Evolutionary conservation across 2,888 invertebrate genomes (phyloP).

Genomic region (Scaeva pyrastri): DNA sequence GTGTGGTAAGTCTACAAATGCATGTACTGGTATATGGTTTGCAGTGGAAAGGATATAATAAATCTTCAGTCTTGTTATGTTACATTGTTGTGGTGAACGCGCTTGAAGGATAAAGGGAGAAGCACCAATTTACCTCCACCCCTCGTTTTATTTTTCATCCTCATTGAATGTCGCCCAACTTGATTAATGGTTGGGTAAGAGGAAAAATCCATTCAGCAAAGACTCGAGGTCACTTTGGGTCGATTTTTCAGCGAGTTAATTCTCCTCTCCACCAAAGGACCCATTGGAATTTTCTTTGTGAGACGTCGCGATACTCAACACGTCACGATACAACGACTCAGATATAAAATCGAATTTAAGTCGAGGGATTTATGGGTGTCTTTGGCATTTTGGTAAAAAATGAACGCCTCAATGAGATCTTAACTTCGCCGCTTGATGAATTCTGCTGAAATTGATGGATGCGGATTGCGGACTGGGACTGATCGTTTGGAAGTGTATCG

Average conservation of each 20-base stretch:
- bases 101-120: conserved; percentile 20
- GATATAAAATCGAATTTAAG: conserved; percentile 36
- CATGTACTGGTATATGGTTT: conserved; percentile 18
- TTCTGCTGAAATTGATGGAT: conserved; percentile 36
- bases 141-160: neutral
- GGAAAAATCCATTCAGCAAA: conserved; percentile 31
- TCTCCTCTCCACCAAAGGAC: conserved; percentile 51
- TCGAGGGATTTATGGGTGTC: conserved; percentile 57
- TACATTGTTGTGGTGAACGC: conserved; percentile 22
- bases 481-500: conserved; percentile 44
- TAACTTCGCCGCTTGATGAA: conserved; percentile 13
- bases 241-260: conserved; percentile 46
- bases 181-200: neutral
- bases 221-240: conserved; percentile 67
- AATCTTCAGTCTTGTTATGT: conserved; percentile 68
- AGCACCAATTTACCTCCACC: neutral
- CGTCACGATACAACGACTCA: neutral
- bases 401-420: conserved; percentile 45
- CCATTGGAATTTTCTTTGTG: conserved; percentile 69
- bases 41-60: conserved; percentile 61
- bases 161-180: conserved; percentile 27
- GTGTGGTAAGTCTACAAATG: no score
- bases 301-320: neutral
- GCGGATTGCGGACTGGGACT: no score
- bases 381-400: neutral